Evolutionary conservation across 2,888 invertebrate species (phyloP), one percentile per base, ranked within the genome.

Genomic region (Torymus tubicola): DNA sequence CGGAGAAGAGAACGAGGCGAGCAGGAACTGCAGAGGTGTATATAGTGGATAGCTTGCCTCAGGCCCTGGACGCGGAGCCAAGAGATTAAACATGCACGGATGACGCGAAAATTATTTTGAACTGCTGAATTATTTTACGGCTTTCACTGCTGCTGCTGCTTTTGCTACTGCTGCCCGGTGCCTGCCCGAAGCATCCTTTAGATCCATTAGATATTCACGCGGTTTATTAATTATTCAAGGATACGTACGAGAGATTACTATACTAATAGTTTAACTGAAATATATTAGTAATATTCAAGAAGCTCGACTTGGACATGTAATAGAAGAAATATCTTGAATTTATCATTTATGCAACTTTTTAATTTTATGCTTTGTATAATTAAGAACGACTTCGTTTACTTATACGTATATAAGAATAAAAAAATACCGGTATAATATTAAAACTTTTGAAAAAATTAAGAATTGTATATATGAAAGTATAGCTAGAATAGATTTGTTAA

Each of bases 91-190:
- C 21, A 31, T 57, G 68, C 68, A 24, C 12, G 57, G 57, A 57
- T 64, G 31, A 18, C 53, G 55, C 12, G 68, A 52, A 60, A 60
- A 53, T 52, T 52, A 24, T 53, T 52, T 52, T 50, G 14, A 18
- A 14, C 24, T 53, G 55, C 67, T 55, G 67, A 55, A 67, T 67
- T 68, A 21, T 68, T 68, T 52, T 21, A 53, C 13, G n/a, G 53
- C 67, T 16, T 14, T 14, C 12, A 61, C 18, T 63, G 8, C 24
- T 13, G 14, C 63, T 13, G 13, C 10, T 1, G 13, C 24, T 12
- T 63, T 21, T 21, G 21, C 21, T n/a, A n/a, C n/a, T n/a, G n/a
- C n/a, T n/a, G n/a, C n/a, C n/a, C 21, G 21, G 1, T 2, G 21
- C 42, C 61, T 13, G 21, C 61, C 10, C 31, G 31, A 4, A 31